Evolutionary conservation across 2,113 vertebrate species (phyloP).

Genomic region (Connochaetes taurinus): DNA sequence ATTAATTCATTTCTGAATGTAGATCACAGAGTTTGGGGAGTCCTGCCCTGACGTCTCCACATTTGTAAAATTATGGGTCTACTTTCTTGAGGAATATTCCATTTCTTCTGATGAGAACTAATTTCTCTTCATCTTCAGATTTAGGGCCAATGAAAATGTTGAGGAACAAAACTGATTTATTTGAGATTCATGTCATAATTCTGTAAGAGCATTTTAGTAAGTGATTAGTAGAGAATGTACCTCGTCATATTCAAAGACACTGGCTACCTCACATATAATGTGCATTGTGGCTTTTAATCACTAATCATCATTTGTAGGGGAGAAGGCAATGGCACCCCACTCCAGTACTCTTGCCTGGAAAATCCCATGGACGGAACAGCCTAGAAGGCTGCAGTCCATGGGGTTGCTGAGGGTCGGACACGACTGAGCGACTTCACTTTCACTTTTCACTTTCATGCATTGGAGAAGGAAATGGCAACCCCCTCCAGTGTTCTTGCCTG

Average conservation of each 20-base stretch:
- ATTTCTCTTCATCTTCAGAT: constrained; percentile 19
- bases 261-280: neutral
- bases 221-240: neutral
- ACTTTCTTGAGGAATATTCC: constrained; percentile 18
- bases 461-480: too few species aligned
- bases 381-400: too few species aligned
- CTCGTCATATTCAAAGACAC: neutral
- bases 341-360: too few species aligned
- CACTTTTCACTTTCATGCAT: too few species aligned
- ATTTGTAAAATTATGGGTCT: constrained; percentile 10
- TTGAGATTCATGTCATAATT: constrained; percentile 34
- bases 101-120: neutral
- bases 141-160: constrained; percentile 24
- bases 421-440: too few species aligned
- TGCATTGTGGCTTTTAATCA: neutral
- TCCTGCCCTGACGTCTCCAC: neutral
- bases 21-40: neutral
- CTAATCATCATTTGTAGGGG: neutral
- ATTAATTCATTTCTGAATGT: constrained; percentile 17
- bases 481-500: too few species aligned
- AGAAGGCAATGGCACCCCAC: too few species aligned
- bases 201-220: constrained; percentile 19
- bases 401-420: too few species aligned
- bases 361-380: too few species aligned
- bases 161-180: neutral